Percentiles rank a stretch among this genome's conserved stretches.
phyloP scores from a whole-genome alignment of 2,113 vertebrate species.

The Bambusicola thoracicus region DNA sequence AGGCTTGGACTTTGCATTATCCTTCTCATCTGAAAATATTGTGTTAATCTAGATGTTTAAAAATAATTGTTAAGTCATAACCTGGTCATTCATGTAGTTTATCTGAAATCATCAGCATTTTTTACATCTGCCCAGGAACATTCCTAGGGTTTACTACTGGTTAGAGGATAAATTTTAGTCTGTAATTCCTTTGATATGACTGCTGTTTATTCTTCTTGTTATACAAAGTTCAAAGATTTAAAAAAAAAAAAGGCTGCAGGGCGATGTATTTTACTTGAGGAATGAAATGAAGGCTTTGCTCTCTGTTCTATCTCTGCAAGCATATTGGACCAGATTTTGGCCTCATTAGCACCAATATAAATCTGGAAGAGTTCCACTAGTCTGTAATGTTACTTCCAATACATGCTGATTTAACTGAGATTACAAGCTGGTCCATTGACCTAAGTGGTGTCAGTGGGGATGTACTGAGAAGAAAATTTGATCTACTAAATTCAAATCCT shows the following conservation, averaged over 20 bases:
- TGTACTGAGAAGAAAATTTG: conserved; percentile 65
- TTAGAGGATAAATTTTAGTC: background rate
- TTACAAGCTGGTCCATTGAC: conserved; percentile 71
- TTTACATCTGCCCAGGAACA: background rate
- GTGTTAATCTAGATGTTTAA: background rate
- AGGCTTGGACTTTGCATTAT: background rate
- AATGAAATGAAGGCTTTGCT: conserved; percentile 10
- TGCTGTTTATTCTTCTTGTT: background rate
- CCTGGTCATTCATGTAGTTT: background rate
- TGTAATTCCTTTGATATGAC: background rate
- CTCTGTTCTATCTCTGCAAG: background rate
- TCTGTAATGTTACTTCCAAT: conserved; percentile 58
- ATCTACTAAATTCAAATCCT: conserved; percentile 74
- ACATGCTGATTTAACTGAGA: conserved; percentile 66
- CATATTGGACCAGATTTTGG: conserved; percentile 40
- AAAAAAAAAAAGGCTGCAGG: background rate
- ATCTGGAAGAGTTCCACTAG: conserved; percentile 60
- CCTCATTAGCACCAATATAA: conserved; percentile 62
- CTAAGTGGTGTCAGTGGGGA: conserved; percentile 69
- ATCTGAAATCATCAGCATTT: background rate
- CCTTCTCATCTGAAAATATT: background rate
- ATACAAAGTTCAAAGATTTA: background rate
- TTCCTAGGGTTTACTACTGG: background rate
- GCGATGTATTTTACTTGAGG: background rate
- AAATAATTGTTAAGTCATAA: background rate